Evolutionary conservation across 64 coral and sea anemone species (phyloP).

Genomic region (Catalaphyllia jardinei): DNA sequence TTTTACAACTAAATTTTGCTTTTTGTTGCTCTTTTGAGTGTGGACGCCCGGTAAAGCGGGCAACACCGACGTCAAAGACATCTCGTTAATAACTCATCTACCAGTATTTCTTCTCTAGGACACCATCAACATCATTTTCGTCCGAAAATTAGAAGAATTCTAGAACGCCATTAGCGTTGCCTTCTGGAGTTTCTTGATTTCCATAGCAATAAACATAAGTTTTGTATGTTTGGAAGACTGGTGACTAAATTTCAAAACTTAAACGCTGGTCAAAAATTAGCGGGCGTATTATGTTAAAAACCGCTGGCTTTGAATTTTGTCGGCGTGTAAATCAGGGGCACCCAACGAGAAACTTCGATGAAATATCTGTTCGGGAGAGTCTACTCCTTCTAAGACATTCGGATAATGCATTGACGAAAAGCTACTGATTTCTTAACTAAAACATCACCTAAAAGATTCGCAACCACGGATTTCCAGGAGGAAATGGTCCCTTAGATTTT

Average conservation of each 20-base stretch:
- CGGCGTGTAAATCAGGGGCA: too few species aligned
- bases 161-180: neutral
- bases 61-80: slow-evolving; percentile 33
- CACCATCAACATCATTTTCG: neutral
- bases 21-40: slow-evolving; percentile 13
- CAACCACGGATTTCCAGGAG: too few species aligned
- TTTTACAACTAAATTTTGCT: slow-evolving; percentile 9
- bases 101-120: neutral
- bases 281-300: neutral
- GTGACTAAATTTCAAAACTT: slow-evolving; percentile 19
- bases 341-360: too few species aligned
- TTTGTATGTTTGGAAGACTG: neutral
- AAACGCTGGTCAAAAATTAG: neutral
- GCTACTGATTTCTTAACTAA: too few species aligned
- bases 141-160: neutral
- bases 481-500: too few species aligned
- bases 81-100: neutral
- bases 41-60: slow-evolving; percentile 20
- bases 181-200: neutral
- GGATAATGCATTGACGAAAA: too few species aligned
- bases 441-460: too few species aligned
- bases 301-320: slow-evolving; percentile 12
- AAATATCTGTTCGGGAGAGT: too few species aligned
- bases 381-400: too few species aligned
- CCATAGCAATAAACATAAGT: slow-evolving; percentile 32